phyloP scores from a whole-genome alignment of 2,888 invertebrate species.

The Volucella bombylans region DNA sequence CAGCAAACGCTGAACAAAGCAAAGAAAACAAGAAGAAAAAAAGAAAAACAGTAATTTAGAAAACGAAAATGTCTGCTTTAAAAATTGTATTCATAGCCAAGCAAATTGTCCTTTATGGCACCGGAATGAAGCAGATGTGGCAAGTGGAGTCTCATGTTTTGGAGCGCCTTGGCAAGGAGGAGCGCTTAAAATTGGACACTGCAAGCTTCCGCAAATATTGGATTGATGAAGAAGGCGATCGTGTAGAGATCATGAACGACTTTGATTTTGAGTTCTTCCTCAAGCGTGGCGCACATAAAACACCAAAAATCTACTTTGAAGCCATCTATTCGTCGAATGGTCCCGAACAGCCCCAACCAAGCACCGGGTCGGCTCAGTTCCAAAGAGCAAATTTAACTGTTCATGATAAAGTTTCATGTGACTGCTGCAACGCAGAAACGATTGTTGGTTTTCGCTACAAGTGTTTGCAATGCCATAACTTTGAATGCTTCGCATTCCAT shows the following conservation, averaged over 20 bases:
- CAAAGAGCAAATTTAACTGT: too few relatives aligned
- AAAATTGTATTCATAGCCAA: too few relatives aligned
- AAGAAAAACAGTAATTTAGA: too few relatives aligned
- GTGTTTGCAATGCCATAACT: slow-evolving; percentile 89
- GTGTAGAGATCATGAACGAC: slow-evolving; percentile 79
- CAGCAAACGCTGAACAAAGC: too few relatives aligned
- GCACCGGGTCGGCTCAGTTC: slow-evolving; percentile 10
- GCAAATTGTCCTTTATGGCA: too few relatives aligned
- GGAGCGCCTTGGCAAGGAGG: slow-evolving; percentile 43
- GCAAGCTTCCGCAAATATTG: slow-evolving; percentile 49
- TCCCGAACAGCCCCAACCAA: slow-evolving; percentile 15
- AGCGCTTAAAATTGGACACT: slow-evolving; percentile 14
- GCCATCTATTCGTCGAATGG: slow-evolving; percentile 2
- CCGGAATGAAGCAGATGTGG: too few relatives aligned
- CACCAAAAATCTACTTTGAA: slow-evolving; percentile 66
- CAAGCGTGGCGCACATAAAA: slow-evolving; percentile 37
- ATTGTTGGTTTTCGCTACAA: too few relatives aligned
- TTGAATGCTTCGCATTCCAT: slow-evolving; percentile 91
- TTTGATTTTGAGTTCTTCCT: slow-evolving; percentile 79
- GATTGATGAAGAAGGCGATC: slow-evolving; percentile 78
- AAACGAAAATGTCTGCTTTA: too few relatives aligned
- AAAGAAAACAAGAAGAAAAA: too few relatives aligned
- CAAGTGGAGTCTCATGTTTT: too few relatives aligned
- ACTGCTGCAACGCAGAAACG: too few relatives aligned
- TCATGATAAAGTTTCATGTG: too few relatives aligned